Evolutionary conservation across 2,113 vertebrate species (phyloP).

Genomic region (Coptodon bakossiorum): DNA sequence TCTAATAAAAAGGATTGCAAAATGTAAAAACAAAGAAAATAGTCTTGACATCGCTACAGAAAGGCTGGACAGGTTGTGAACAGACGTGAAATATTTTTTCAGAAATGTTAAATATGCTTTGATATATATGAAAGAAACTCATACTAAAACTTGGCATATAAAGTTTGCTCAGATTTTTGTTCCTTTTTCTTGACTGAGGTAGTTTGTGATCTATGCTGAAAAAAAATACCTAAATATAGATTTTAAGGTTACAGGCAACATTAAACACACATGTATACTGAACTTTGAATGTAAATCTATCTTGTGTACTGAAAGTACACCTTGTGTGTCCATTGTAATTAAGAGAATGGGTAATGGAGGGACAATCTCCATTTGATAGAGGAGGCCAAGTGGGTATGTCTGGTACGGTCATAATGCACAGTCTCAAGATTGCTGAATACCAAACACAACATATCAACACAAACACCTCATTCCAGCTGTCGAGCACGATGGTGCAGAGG

Average conservation of each 20-base stretch:
- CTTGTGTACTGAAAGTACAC: not conserved
- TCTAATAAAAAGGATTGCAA: not conserved
- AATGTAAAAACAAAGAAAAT: not conserved
- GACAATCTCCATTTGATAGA: not conserved
- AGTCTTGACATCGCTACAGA: not conserved
- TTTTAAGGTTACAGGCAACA: not conserved
- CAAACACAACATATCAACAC: not conserved
- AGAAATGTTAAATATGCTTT: not conserved
- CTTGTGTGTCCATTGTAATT: not conserved
- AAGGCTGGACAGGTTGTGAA: not conserved
- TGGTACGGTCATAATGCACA: accelerated
- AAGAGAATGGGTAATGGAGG: not conserved
- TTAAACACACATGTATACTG: not conserved
- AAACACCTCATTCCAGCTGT: not conserved
- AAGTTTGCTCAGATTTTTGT: not conserved
- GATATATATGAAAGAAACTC: not conserved
- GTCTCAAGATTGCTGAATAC: not conserved
- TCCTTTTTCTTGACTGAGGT: not conserved
- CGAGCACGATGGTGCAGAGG: not conserved
- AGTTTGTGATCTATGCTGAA: not conserved
- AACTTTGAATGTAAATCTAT: not conserved
- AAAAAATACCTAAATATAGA: not conserved
- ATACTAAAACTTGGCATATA: not conserved
- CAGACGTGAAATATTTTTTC: not conserved
- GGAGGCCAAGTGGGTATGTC: not conserved